Evolutionary conservation across 2,797 vertebrate species (phyloP), one percentile per base, ranked within the genome.

Genomic region (Argya squamiceps): DNA sequence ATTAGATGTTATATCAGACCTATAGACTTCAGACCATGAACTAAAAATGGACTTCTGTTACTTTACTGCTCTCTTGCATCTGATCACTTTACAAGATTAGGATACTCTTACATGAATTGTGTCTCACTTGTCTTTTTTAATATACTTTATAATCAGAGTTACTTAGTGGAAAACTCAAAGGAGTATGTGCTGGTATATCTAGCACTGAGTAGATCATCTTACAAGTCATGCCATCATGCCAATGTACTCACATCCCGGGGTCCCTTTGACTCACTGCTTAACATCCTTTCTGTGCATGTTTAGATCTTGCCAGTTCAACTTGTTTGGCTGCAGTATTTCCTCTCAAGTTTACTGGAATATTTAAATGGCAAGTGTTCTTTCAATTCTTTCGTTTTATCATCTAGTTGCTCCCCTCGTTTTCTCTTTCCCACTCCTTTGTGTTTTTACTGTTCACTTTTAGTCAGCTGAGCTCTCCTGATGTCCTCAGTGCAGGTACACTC

Each of bases 21-120:
- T 37, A 20, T 6, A 68, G 27, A 46, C 23, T 80, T 71, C 37
- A 68, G 41, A 49, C 10, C 14, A 50, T 43, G 53, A 88, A 67
- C 12, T 60, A 30, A 76, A 95, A 93, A 64, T 43, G 24, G 10
- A 63, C 41, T 71, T 85, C 20, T 70, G 3, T 84, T 90, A 43
- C 14, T 88, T 85, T 49, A 41, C 8, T 21, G 11, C 23, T 68
- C n/a, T 10, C 19, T 49, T n/a, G 10, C 41, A 5, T 75, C 34
- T 86, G 21, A 20, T 75, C 14, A 49, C 36, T 84, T 18, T 70
- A 11, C 50, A 43, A 77, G 55, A 70, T 63, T 77, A 20, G 32
- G 6, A 13, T 63, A 24, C 0, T 0, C 37, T 76, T 43, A 21
- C 15, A n/a, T 1, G 2, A 67, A 58, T 30, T 63, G 7, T 43